These are phyloP conservation scores for Apodemia mormo DNA, from an alignment of 2,888 invertebrate species.

Conservation along the genomic window DNA sequence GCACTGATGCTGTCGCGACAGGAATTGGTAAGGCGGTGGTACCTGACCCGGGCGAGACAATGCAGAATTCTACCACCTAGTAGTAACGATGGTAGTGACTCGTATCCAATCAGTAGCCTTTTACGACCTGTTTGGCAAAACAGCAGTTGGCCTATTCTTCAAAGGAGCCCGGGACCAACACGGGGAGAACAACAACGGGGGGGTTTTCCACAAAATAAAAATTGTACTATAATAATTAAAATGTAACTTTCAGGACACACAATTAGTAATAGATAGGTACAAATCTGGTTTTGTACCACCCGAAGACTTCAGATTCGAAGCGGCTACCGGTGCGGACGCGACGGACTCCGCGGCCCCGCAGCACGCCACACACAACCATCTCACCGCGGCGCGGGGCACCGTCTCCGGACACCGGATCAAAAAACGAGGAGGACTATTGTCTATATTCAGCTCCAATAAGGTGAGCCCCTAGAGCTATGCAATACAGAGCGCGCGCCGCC, in stretches of 20 bases:
- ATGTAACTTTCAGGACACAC: slow-evolving; percentile 85
- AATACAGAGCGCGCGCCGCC: neutral
- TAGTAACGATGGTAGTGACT: too few species aligned
- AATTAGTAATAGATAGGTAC: slow-evolving; percentile 94
- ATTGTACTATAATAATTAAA: too few species aligned
- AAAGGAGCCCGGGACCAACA: too few species aligned
- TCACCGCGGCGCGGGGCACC: slow-evolving; percentile 91
- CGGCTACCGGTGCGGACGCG: slow-evolving; percentile 75
- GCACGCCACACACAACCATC: slow-evolving; percentile 61
- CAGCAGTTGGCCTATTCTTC: too few species aligned
- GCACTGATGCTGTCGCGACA: too few species aligned
- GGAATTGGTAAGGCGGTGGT: too few species aligned
- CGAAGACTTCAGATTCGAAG: slow-evolving; percentile 95
- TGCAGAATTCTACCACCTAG: too few species aligned
- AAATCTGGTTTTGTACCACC: slow-evolving; percentile 98
- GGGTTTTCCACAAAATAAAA: too few species aligned
- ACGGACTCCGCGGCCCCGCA: slow-evolving; percentile 75
- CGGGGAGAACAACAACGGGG: too few species aligned
- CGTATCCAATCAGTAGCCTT: too few species aligned
- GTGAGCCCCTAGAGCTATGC: slow-evolving; percentile 75
- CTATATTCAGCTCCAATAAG: slow-evolving; percentile 96
- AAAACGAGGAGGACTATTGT: slow-evolving; percentile 93
- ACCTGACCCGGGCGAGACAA: too few species aligned
- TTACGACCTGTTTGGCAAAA: too few species aligned
- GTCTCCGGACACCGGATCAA: slow-evolving; percentile 91